Evolutionary conservation across 2,888 invertebrate species (phyloP), one percentile per base, ranked within the genome.

Genomic region (Crematogaster levior): DNA sequence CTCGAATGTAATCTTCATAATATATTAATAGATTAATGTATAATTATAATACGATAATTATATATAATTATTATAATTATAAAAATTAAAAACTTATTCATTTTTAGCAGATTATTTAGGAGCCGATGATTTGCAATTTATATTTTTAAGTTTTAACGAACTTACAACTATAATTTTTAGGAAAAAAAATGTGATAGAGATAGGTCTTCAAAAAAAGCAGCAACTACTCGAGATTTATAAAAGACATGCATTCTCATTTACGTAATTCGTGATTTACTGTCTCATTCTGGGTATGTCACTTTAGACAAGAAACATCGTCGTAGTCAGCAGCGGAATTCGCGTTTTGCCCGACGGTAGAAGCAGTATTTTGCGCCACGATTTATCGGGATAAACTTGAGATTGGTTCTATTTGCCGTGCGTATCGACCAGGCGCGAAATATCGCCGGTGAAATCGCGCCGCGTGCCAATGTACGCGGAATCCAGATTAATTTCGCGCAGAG

Each of bases 211-310:
- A 60, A 73, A 60, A 73, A 60, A 34, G 27, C 40, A 30, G n/a
- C 37, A 73, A 74, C 58, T n/a, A 43, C 73, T 37, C 72, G 60
- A 43, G 73, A 73, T 73, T 75, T 75, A 75, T 75, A 75, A 75
- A 84, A 87, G 51, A 63, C 82, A 75, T 68, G 77, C 74, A 70
- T 63, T 82, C 66, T 83, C 85, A 81, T 66, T 82, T 27, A 21
- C 56, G 81, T 53, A 53, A 68, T 68, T 68, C 18, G 48, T 82
- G 40, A 82, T 58, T 81, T 66, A 82, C 48, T 56, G 37, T 30
- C 40, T 58, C 66, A 63, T 65, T 81, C 81, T 56, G 40, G 37
- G n/a, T 27, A 27, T 56, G 77, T 77, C 68, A 68, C 53, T 77
- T 77, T 46, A 18, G 77, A 77, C 77, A 43, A 79, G 70, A 79